Evolutionary conservation across 1,140 invertebrate genomes (phyloP), one percentile per base, ranked within the genome.

Genomic region (Pollicipes pollicipes): DNA sequence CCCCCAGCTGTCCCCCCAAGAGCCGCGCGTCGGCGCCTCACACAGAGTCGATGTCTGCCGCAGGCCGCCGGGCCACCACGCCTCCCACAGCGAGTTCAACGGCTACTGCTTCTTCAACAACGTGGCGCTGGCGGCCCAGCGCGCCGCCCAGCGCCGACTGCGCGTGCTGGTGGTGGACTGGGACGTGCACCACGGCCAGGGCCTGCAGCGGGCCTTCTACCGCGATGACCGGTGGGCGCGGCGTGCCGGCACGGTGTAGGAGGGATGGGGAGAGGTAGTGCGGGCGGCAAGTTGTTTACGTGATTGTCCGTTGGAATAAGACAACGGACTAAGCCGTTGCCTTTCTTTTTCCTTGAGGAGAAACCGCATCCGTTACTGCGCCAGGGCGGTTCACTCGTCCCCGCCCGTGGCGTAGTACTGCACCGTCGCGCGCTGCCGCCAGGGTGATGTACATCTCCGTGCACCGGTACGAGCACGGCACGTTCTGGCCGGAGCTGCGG

Each of bases 71-170:
- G 96, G 97, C 29, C 97, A 99, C 83, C 97, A 99, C 85, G 95
- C 96, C 4, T 94, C 93, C 88, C 81, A 85, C 74, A 82, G 86
- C 27, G 90, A 92, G 78, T 92, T 88, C 72, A 91, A 89, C 81
- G 95, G 95, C 27, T 98, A 94, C 79, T 99, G 96, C 80, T 91
- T 90, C 78, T 95, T 97, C 76, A 99, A 99, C 79, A 99, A 98
- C 81, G 93, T 95, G 0, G 96, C 92, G 1, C 82, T 99, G 68
- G 93, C 91, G 21, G 92, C 93, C 27, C 85, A 88, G 75, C 85
- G 90, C 78, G 93, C 91, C 21, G 92, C 93, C 28, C 85, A 89
- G 75, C 85, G 90, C 78, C 89, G 88, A 31, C 76, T 97, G 3
- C 86, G 87, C 76, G 88, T 98, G 75, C 79, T 98, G 68, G 95